Conservation (phyloP, 2,797 vertebrate genomes). For the Scomberomorus guttatus region DNA sequence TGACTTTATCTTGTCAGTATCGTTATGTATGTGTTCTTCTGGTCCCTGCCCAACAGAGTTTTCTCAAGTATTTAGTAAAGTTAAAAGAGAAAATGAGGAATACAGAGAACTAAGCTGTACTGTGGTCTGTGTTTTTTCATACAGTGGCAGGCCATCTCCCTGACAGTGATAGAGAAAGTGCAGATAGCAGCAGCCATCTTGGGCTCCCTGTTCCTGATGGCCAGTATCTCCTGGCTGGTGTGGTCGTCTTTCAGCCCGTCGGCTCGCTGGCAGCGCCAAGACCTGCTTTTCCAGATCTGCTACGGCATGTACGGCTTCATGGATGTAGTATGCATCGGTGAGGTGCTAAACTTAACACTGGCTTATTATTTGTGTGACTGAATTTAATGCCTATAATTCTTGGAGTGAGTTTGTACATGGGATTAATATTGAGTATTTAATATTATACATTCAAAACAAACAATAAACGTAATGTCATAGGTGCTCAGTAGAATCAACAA, state of each 20-base stretch:
- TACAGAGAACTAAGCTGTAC: slow-evolving; percentile 4
- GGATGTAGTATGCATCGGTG: slow-evolving; percentile 99
- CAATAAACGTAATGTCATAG: slow-evolving; percentile 40
- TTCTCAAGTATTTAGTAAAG: neutral
- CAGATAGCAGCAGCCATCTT: slow-evolving; percentile 98
- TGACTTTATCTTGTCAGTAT: neutral
- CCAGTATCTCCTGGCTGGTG: slow-evolving; percentile 99
- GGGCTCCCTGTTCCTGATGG: slow-evolving; percentile 98
- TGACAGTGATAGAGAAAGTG: slow-evolving; percentile 99
- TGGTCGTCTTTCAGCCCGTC: slow-evolving; percentile 99
- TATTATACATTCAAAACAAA: slow-evolving; percentile 26
- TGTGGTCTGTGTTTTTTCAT: slow-evolving; percentile 42
- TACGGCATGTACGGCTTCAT: slow-evolving; percentile 99
- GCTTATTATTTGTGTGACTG: neutral
- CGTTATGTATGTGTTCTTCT: neutral
- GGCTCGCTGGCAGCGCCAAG: slow-evolving; percentile 98
- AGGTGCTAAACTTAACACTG: slow-evolving; percentile 56
- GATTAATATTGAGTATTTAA: slow-evolving; percentile 9
- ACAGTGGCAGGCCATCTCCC: slow-evolving; percentile 99
- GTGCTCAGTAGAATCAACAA: slow-evolving; percentile 43
- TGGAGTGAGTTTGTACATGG: slow-evolving; percentile 9
- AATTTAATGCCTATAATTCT: neutral
- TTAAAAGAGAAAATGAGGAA: neutral
- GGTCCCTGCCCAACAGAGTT: neutral
- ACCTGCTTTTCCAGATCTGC: slow-evolving; percentile 99